These are phyloP conservation scores for Anseranas semipalmata DNA, from an alignment of 2,113 vertebrate species.

Conservation along the genomic window DNA sequence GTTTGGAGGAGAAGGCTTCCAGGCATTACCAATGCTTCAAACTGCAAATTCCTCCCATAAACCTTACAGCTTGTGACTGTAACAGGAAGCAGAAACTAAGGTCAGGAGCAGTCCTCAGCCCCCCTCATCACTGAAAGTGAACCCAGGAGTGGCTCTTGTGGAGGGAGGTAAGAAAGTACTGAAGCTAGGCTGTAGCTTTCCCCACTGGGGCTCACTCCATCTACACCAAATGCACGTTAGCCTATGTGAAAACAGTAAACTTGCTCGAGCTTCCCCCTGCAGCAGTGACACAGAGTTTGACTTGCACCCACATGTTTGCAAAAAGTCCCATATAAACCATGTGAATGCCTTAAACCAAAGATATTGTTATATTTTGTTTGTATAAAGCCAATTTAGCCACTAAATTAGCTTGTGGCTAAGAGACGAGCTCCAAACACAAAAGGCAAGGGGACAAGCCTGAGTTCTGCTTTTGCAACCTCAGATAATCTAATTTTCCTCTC, in stretches of 20 bases:
- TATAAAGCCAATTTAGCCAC: neutral
- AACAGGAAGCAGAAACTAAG: neutral
- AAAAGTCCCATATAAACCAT: neutral
- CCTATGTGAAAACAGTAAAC: neutral
- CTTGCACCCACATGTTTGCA: neutral
- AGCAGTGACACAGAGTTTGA: neutral
- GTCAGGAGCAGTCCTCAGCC: neutral
- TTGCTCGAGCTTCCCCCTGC: neutral
- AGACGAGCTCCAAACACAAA: neutral
- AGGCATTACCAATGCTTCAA: neutral
- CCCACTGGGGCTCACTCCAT: neutral
- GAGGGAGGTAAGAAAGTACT: neutral
- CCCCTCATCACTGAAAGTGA: neutral
- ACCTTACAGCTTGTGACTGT: neutral
- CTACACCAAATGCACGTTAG: fast-evolving
- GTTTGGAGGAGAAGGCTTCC: neutral
- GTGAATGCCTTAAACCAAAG: neutral
- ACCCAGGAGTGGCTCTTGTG: neutral
- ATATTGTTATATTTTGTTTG: neutral
- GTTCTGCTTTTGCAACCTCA: neutral
- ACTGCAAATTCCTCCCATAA: neutral
- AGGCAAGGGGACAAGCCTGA: neutral
- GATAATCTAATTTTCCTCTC: conserved; percentile 37
- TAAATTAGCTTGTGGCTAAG: neutral
- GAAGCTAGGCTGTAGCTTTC: neutral